Percentiles rank a stretch among this genome's conserved stretches.
Evolutionary conservation across 2,888 invertebrate species (phyloP).

Genomic region (Latrodectus elegans): DNA sequence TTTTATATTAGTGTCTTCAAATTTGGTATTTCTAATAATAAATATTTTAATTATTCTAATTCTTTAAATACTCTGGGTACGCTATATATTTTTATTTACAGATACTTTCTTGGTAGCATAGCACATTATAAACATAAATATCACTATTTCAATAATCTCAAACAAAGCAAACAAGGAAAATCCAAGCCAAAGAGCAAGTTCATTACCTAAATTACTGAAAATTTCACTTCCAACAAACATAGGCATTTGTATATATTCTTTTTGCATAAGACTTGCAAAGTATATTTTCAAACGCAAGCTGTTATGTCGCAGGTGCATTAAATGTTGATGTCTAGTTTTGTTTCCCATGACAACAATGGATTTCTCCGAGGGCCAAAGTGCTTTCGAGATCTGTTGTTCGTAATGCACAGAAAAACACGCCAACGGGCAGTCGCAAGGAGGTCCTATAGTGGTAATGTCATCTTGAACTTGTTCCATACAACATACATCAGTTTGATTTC

Average conservation of each 20-base stretch:
- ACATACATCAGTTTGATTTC: background rate
- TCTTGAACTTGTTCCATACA: background rate
- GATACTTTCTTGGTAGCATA: too few species aligned
- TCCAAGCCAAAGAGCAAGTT: slow-evolving; percentile 39
- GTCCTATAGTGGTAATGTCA: background rate
- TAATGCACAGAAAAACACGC: background rate
- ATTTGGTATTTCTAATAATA: too few species aligned
- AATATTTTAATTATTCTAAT: too few species aligned
- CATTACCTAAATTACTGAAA: slow-evolving; percentile 40
- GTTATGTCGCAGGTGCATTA: background rate
- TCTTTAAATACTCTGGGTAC: too few species aligned
- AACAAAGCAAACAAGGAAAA: slow-evolving; percentile 30
- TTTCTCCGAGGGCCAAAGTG: background rate
- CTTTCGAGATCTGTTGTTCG: background rate
- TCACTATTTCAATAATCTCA: slow-evolving; percentile 9
- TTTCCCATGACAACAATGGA: background rate
- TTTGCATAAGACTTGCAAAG: background rate
- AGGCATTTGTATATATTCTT: slow-evolving; percentile 12
- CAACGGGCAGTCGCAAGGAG: background rate
- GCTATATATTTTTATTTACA: too few species aligned
- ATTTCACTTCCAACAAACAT: slow-evolving; percentile 25
- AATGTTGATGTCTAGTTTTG: background rate
- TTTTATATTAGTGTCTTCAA: too few species aligned
- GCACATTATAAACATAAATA: background rate
- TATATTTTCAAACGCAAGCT: background rate